These are phyloP conservation scores for Pleuronectes platessa DNA, from an alignment of 2,113 vertebrate species.

Conservation along the genomic window DNA sequence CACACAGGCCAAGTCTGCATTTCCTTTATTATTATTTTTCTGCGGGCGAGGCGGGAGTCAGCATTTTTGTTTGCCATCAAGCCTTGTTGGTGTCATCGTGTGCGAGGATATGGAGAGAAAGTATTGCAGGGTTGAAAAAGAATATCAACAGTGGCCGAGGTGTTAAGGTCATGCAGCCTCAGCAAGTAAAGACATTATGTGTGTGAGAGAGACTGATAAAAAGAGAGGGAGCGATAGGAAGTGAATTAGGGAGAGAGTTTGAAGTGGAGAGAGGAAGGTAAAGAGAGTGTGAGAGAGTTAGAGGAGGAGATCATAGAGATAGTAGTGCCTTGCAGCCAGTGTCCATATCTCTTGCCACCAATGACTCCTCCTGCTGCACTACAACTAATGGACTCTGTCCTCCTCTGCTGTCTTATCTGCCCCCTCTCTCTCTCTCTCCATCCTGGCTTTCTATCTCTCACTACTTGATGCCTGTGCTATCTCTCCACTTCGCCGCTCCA, in stretches of 20 bases:
- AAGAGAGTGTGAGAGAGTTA: constrained; percentile 48
- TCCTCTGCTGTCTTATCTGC: constrained; percentile 66
- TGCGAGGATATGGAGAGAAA: constrained; percentile 49
- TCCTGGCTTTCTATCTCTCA: constrained; percentile 37
- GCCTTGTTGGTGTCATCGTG: constrained; percentile 50
- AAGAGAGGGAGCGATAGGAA: constrained; percentile 58
- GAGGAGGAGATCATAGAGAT: constrained; percentile 67
- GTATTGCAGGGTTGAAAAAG: constrained; percentile 1
- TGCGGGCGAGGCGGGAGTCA: constrained; percentile 52
- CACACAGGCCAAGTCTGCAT: constrained; percentile 34
- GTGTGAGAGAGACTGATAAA: constrained; percentile 59
- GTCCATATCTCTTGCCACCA: constrained; percentile 69
- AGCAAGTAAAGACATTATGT: constrained; percentile 74
- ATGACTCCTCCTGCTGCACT: constrained; percentile 65
- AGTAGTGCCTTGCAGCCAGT: constrained; percentile 64
- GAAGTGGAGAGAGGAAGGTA: constrained; percentile 43
- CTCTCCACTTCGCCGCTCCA: constrained; percentile 44
- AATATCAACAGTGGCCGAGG: constrained; percentile 50
- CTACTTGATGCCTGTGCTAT: constrained; percentile 42
- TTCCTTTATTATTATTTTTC: constrained; percentile 28
- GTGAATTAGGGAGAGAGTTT: constrained; percentile 58
- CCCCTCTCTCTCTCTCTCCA: constrained; percentile 23
- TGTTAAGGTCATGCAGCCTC: constrained; percentile 71
- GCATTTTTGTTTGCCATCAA: constrained; percentile 58
- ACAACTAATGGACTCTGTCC: constrained; percentile 73